Conservation (phyloP, 37 sponge, comb jelly and placozoan genomes). For the Halisarca cf. caerulea region DNA sequence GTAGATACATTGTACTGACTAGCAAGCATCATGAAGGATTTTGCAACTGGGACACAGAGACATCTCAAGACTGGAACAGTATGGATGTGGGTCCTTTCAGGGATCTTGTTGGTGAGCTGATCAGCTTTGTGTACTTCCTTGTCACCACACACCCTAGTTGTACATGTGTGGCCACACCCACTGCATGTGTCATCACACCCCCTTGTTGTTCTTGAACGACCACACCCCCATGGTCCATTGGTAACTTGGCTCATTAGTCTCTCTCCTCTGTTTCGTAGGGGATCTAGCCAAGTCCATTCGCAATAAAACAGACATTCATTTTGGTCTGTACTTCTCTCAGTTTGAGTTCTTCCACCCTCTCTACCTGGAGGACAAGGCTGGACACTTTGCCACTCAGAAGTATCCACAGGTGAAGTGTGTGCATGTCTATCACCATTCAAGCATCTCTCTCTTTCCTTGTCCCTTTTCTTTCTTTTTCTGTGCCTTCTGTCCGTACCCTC, state of each 20-base stretch:
- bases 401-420: constrained; percentile 40
- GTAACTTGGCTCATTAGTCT: no score
- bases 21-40: constrained; percentile 80
- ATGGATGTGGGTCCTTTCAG: constrained; percentile 68
- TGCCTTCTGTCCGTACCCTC: no score
- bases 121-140: no score
- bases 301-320: constrained; percentile 43
- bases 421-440: no score
- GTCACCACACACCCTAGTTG: no score
- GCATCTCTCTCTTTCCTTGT: no score
- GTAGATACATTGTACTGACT: constrained; percentile 70
- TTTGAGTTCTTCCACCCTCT: constrained; percentile 81
- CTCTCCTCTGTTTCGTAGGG: constrained; percentile 15
- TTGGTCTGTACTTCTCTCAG: constrained; percentile 76
- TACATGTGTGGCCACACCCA: no score
- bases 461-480: no score
- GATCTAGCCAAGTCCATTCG: constrained; percentile 64
- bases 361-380: constrained; percentile 61
- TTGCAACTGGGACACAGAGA: constrained; percentile 63
- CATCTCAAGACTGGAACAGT: constrained; percentile 80
- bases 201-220: no score
- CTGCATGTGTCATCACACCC: no score
- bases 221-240: no score
- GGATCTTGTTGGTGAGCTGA: constrained; percentile 48
- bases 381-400: constrained; percentile 48